Evolutionary conservation across 2,113 vertebrate species (phyloP).

Genomic region (Podilymbus podiceps): DNA sequence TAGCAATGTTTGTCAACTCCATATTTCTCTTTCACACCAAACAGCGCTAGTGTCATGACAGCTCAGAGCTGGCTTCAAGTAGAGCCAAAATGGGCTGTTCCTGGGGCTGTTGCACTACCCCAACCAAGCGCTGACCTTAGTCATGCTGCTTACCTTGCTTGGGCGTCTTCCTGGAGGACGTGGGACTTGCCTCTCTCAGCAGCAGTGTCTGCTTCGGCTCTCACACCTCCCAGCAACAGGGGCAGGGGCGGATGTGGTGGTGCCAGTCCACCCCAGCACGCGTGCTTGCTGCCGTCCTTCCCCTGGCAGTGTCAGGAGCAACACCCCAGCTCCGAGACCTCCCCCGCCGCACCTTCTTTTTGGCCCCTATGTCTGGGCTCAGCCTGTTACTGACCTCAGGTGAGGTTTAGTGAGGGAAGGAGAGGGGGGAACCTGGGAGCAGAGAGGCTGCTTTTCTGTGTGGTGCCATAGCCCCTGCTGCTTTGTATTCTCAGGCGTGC

Average conservation of each 20-base stretch:
- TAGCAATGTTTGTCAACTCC: background rate
- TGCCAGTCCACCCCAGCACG: background rate
- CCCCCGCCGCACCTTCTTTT: background rate
- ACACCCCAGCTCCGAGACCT: background rate
- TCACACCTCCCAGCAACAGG: fast-evolving
- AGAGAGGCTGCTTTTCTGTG: background rate
- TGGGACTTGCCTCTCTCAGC: background rate
- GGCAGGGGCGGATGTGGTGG: too few relatives aligned
- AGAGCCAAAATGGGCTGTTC: background rate
- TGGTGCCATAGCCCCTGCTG: background rate
- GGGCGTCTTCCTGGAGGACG: background rate
- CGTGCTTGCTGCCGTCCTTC: background rate
- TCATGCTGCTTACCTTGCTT: background rate
- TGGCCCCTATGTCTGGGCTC: background rate
- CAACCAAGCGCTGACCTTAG: background rate
- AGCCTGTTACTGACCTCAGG: background rate
- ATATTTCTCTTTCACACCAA: background rate
- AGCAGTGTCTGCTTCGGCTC: background rate
- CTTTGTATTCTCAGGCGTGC: background rate
- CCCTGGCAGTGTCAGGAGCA: background rate
- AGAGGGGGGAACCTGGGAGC: background rate
- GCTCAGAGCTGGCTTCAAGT: background rate
- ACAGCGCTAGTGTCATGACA: background rate
- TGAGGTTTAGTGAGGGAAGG: background rate
- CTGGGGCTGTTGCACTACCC: background rate